Evolutionary conservation across 2,113 vertebrate species (phyloP).

Genomic region (Hiodon tergisus): DNA sequence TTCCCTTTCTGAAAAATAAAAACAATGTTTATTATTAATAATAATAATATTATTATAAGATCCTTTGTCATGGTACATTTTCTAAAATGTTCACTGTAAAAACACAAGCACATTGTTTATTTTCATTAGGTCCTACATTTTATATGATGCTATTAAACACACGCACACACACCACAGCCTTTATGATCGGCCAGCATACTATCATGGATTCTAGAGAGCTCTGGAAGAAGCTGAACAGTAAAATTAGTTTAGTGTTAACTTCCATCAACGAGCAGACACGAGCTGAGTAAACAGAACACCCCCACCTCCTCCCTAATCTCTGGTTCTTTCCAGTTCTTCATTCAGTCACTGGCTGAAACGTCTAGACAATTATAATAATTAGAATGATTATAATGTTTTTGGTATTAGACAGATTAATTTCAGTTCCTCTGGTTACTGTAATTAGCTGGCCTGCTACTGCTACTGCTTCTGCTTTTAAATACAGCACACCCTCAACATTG

Average conservation of each 20-base stretch:
- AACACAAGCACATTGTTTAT: neutral
- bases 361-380: too few species aligned
- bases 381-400: too few species aligned
- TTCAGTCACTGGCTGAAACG: too few species aligned
- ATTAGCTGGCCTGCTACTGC: neutral
- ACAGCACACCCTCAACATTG: neutral
- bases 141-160: neutral
- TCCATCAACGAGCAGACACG: conserved; percentile 1
- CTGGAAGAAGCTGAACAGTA: neutral
- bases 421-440: neutral
- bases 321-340: too few species aligned
- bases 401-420: too few species aligned
- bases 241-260: neutral
- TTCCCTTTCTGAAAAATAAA: neutral
- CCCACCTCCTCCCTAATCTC: too few species aligned
- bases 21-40: too few species aligned
- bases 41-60: too few species aligned
- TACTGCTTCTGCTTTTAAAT: neutral
- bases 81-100: neutral
- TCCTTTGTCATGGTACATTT: neutral
- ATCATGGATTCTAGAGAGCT: neutral
- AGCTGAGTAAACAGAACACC: neutral
- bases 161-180: too few species aligned
- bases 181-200: too few species aligned
- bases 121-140: too few species aligned